phyloP scores from a whole-genome alignment of 2,113 vertebrate genomes.

The Pluvianellus socialis region DNA sequence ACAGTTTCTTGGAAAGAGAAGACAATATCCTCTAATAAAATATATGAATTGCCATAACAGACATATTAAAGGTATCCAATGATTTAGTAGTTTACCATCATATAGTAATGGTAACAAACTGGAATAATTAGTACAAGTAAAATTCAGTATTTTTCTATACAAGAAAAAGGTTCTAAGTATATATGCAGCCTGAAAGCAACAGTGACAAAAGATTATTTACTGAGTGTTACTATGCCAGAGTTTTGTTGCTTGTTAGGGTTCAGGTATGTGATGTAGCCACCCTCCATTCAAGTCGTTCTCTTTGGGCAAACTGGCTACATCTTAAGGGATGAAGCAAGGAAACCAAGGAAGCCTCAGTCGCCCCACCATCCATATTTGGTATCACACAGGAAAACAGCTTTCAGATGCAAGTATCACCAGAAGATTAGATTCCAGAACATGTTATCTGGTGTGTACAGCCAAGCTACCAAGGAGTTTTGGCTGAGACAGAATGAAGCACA shows the following conservation, averaged over 20 bases:
- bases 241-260: neutral
- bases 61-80: neutral
- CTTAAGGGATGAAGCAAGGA: neutral
- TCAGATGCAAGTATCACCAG: neutral
- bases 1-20: neutral
- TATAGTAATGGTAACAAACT: neutral
- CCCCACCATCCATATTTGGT: neutral
- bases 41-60: neutral
- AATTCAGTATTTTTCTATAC: neutral
- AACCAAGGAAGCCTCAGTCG: neutral
- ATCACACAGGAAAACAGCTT: neutral
- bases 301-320: neutral
- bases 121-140: neutral
- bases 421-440: neutral
- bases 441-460: neutral
- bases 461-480: neutral
- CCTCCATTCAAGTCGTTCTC: neutral
- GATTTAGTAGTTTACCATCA: neutral
- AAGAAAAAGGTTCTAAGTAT: neutral
- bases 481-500: neutral
- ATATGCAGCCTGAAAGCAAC: neutral
- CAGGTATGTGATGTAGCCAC: neutral
- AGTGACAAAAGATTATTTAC: neutral
- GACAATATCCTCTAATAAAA: neutral
- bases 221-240: neutral